Conservation (phyloP, 2,888 invertebrate species). For the Drosophila siamana region DNA sequence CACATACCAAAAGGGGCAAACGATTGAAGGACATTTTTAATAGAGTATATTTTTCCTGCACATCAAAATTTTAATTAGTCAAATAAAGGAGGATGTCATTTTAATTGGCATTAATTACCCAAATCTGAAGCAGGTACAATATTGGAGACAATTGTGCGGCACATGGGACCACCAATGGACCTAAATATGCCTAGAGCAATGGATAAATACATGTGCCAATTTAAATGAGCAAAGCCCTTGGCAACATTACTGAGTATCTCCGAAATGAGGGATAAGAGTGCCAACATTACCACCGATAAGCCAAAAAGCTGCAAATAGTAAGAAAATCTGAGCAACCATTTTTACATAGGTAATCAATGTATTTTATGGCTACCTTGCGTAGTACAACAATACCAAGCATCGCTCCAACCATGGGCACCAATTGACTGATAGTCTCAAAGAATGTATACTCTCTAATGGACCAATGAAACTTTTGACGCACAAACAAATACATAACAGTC, state of each 20-base stretch:
- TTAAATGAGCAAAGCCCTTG: conserved; percentile 74
- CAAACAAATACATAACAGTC: conserved; percentile 88
- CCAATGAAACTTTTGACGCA: conserved; percentile 89
- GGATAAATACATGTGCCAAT: conserved; percentile 83
- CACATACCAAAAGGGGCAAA: conserved; percentile 86
- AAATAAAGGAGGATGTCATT: neutral
- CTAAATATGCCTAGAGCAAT: conserved; percentile 74
- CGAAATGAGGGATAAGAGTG: conserved; percentile 77
- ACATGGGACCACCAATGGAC: conserved; percentile 82
- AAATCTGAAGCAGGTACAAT: conserved; percentile 83
- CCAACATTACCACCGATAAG: conserved; percentile 80
- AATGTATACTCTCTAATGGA: conserved; percentile 88
- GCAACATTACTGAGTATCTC: conserved; percentile 72
- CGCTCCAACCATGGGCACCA: conserved; percentile 87
- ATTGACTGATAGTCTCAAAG: conserved; percentile 87
- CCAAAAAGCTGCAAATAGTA: conserved; percentile 65
- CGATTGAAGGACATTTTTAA: conserved; percentile 89
- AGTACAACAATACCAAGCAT: conserved; percentile 87
- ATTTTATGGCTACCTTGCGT: conserved; percentile 83
- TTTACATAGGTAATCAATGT: neutral
- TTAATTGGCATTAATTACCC: conserved; percentile 71
- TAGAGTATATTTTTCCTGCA: conserved; percentile 89
- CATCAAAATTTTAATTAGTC: neutral
- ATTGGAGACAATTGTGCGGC: conserved; percentile 83
- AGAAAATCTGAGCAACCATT: neutral